Conservation (phyloP, 2,888 invertebrate species). For the Graphium colonna region DNA sequence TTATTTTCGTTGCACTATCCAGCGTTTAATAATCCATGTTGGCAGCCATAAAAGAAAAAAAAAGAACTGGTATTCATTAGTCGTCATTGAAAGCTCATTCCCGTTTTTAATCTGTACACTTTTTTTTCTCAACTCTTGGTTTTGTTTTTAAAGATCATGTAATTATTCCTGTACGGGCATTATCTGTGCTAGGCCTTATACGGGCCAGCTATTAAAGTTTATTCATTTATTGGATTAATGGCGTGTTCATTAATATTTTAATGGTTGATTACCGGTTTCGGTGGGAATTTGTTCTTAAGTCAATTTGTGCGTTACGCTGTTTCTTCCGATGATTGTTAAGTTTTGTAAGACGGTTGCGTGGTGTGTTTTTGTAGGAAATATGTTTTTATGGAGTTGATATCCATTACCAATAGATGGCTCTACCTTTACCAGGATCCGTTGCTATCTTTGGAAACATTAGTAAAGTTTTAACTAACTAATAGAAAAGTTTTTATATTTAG, state of each 20-base stretch:
- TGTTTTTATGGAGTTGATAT: no score
- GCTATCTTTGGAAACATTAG: no score
- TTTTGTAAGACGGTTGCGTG: no score
- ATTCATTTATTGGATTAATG: slow-evolving; percentile 16
- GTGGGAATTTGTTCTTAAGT: slow-evolving; percentile 1
- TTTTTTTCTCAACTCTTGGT: slow-evolving; percentile 26
- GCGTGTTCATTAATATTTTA: slow-evolving; percentile 8
- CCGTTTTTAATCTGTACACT: slow-evolving; percentile 43
- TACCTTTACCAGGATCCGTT: no score
- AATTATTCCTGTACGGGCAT: slow-evolving; percentile 48
- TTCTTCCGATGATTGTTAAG: no score
- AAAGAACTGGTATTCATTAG: slow-evolving; percentile 65
- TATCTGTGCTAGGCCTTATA: slow-evolving; percentile 17
- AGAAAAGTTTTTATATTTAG: no score
- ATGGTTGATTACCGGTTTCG: slow-evolving; percentile 8
- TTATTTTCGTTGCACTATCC: slow-evolving; percentile 21
- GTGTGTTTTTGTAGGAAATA: no score
- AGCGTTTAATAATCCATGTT: slow-evolving; percentile 21
- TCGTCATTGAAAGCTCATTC: slow-evolving; percentile 68
- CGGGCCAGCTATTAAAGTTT: slow-evolving; percentile 12
- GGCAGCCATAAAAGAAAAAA: slow-evolving; percentile 39
- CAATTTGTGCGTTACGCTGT: no score
- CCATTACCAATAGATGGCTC: no score
- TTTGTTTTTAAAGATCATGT: slow-evolving; percentile 48
- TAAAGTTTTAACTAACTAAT: no score